Percentiles rank a stretch among this genome's conserved stretches.
These are phyloP conservation scores for Pachyrhynchus sulphureomaculatus DNA, from an alignment of 1,140 invertebrate species.

Conservation along the genomic window DNA sequence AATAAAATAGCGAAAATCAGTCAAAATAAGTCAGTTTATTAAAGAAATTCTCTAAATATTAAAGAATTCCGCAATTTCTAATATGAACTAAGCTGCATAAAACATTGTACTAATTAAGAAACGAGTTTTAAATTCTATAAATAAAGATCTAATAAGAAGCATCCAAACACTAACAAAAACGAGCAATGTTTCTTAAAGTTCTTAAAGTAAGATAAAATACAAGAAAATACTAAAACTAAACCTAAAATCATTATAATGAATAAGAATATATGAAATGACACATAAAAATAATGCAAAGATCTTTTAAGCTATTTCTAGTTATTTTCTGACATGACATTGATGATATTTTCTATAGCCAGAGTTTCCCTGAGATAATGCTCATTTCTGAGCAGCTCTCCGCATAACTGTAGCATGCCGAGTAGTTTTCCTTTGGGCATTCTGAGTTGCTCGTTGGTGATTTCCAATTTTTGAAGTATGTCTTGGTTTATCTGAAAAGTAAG, in stretches of 20 bases:
- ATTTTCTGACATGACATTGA: slow-evolving; percentile 72
- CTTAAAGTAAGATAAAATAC: background rate
- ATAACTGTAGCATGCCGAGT: slow-evolving; percentile 60
- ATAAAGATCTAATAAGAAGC: too few species aligned
- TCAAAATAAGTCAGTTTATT: too few species aligned
- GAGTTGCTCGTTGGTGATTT: slow-evolving; percentile 70
- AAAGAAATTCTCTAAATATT: too few species aligned
- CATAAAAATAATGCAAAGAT: background rate
- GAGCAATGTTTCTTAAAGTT: too few species aligned
- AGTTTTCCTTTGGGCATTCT: slow-evolving; percentile 64
- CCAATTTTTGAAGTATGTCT: slow-evolving; percentile 61
- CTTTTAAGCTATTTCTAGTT: slow-evolving; percentile 56
- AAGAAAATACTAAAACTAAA: background rate
- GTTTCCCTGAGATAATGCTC: slow-evolving; percentile 70
- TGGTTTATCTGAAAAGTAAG: slow-evolving; percentile 58
- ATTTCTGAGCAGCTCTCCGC: slow-evolving; percentile 71
- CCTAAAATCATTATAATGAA: too few species aligned
- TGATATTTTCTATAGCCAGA: slow-evolving; percentile 69
- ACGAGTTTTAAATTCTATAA: too few species aligned
- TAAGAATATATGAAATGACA: too few species aligned
- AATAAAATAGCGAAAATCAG: too few species aligned
- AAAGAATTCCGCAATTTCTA: too few species aligned
- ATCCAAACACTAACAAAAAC: too few species aligned
- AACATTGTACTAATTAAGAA: too few species aligned
- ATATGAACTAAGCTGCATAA: too few species aligned